Conservation (phyloP, 2,797 vertebrate genomes). For the Macropodus opercularis region DNA sequence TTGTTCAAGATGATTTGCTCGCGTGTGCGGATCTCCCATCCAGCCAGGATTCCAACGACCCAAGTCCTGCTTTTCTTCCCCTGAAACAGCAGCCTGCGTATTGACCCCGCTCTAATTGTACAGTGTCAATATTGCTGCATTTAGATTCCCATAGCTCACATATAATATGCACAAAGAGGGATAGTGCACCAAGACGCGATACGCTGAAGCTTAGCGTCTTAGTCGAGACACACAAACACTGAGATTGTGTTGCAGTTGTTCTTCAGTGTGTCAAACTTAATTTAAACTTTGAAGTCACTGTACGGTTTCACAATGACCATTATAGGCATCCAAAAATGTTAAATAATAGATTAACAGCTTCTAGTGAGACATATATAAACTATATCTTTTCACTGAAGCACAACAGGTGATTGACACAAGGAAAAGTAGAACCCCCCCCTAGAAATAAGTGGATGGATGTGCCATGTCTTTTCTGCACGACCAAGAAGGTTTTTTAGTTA, state of each 20-base stretch:
- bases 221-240: conserved; percentile 19
- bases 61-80: conserved; percentile 57
- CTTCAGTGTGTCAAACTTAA: conserved; percentile 10
- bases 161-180: conserved; percentile 69
- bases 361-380: no score
- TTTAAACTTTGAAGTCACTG: neutral
- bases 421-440: no score
- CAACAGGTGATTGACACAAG: no score
- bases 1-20: conserved; percentile 26
- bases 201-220: conserved; percentile 29
- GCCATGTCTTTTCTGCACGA: no score
- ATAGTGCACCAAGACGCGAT: conserved; percentile 55
- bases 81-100: conserved; percentile 69
- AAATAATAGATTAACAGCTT: neutral
- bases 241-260: conserved; percentile 44
- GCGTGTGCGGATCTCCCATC: conserved; percentile 23
- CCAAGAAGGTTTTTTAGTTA: no score
- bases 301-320: neutral
- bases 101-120: conserved; percentile 81
- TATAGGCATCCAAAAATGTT: neutral
- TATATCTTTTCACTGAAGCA: no score
- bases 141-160: conserved; percentile 77
- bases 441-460: no score
- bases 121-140: conserved; percentile 83
- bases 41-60: conserved; percentile 63